Evolutionary conservation across 2,888 invertebrate species (phyloP).

Genomic region (Eristalinus sepulchralis): DNA sequence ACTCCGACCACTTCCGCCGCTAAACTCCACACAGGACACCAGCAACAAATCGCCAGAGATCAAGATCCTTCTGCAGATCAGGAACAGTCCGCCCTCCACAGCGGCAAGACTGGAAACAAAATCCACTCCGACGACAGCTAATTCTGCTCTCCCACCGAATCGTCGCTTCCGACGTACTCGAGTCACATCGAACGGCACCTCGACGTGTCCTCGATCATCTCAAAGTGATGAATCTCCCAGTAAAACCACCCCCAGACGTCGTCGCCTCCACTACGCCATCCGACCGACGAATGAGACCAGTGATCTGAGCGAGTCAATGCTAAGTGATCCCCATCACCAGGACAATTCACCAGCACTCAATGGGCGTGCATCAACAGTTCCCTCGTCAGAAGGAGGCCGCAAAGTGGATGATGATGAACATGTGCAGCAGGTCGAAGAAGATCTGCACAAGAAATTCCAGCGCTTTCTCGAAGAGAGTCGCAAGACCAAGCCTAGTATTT

Average conservation of each 20-base stretch:
- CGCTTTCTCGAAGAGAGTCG: slow-evolving; percentile 76
- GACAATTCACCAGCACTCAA: slow-evolving; percentile 4
- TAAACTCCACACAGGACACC: background rate
- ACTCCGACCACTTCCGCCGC: background rate
- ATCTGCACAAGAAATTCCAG: slow-evolving; percentile 71
- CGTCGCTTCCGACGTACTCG: slow-evolving; percentile 51
- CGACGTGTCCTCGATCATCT: slow-evolving; percentile 72
- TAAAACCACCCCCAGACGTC: slow-evolving; percentile 41
- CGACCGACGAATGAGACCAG: slow-evolving; percentile 29
- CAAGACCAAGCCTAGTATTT: slow-evolving; percentile 77
- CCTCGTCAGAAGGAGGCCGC: slow-evolving; percentile 44
- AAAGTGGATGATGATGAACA: slow-evolving; percentile 23
- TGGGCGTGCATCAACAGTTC: slow-evolving; percentile 43
- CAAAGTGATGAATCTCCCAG: slow-evolving; percentile 65
- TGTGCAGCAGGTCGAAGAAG: slow-evolving; percentile 16
- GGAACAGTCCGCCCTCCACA: slow-evolving; percentile 36
- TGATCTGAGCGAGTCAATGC: slow-evolving; percentile 48
- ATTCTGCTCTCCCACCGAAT: slow-evolving; percentile 34
- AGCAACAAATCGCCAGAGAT: slow-evolving; percentile 66
- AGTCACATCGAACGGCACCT: slow-evolving; percentile 67
- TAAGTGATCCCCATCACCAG: slow-evolving; percentile 36
- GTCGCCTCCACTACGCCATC: slow-evolving; percentile 19
- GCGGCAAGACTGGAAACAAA: background rate
- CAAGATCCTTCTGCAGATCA: slow-evolving; percentile 72
- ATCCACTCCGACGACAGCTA: slow-evolving; percentile 40